Evolutionary conservation across 2,113 vertebrate genomes (phyloP).

Genomic region (Larimichthys crocea): DNA sequence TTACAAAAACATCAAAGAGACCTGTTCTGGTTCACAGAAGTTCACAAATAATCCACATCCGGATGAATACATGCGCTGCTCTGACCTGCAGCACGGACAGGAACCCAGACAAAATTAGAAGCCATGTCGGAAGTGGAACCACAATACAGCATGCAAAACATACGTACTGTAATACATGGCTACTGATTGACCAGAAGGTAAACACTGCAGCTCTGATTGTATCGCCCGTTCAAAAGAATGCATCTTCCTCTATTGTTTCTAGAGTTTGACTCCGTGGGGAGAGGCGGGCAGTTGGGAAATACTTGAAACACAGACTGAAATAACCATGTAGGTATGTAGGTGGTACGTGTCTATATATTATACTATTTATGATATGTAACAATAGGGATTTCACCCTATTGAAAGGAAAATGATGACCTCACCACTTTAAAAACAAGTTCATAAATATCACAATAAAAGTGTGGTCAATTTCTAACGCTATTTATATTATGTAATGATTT

Average conservation of each 20-base stretch:
- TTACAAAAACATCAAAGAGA: constrained; percentile 46
- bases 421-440: neutral
- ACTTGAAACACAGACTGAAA: neutral
- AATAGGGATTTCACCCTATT: neutral
- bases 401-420: neutral
- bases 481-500: neutral
- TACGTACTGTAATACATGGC: constrained; percentile 16
- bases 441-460: neutral
- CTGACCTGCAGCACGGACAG: neutral
- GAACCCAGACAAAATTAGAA: constrained; percentile 13
- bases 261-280: constrained; percentile 1
- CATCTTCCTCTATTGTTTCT: constrained; percentile 47
- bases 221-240: constrained; percentile 33
- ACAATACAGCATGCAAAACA: constrained; percentile 18
- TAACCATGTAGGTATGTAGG: neutral
- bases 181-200: constrained; percentile 69
- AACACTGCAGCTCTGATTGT: constrained; percentile 38
- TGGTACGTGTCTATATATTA: too few relatives aligned
- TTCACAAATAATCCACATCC: constrained; percentile 52
- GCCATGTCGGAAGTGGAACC: neutral
- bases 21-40: constrained; percentile 52
- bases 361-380: neutral
- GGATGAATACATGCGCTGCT: constrained; percentile 23
- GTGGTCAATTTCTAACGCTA: neutral
- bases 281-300: neutral